These are phyloP conservation scores for Drosophila eohydei DNA, from an alignment of 2,888 invertebrate genomes.

Conservation along the genomic window DNA sequence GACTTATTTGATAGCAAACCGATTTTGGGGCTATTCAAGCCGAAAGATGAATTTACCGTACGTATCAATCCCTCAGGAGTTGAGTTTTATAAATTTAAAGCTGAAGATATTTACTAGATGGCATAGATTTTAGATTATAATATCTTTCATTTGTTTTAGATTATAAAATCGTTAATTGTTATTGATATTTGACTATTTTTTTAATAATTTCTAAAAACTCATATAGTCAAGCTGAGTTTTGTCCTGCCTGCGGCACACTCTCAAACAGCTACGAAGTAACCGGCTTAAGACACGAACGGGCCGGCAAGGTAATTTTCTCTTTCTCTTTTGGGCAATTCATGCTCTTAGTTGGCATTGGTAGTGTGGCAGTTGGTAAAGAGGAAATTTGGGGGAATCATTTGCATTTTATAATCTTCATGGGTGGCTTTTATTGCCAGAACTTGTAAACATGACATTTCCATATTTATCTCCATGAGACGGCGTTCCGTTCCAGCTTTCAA, in stretches of 20 bases:
- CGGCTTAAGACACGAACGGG: background rate
- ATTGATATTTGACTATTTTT: background rate
- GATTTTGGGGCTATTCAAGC: slow-evolving; percentile 31
- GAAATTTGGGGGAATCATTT: slow-evolving; percentile 48
- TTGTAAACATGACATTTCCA: slow-evolving; percentile 77
- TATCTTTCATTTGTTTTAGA: too few species aligned
- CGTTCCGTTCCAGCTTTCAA: slow-evolving; percentile 5
- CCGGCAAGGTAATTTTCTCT: slow-evolving; percentile 49
- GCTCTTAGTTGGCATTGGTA: slow-evolving; percentile 33
- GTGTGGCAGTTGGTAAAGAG: slow-evolving; percentile 12
- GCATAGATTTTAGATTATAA: background rate
- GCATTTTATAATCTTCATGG: slow-evolving; percentile 58
- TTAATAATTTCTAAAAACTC: background rate
- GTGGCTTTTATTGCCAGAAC: slow-evolving; percentile 67
- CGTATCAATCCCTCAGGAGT: slow-evolving; percentile 75
- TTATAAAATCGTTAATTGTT: background rate
- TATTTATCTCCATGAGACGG: slow-evolving; percentile 65
- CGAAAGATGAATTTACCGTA: slow-evolving; percentile 54
- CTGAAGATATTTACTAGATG: slow-evolving; percentile 27
- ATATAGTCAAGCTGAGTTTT: background rate
- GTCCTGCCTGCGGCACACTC: background rate
- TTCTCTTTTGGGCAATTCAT: slow-evolving; percentile 38
- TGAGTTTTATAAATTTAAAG: slow-evolving; percentile 71
- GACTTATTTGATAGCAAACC: slow-evolving; percentile 62
- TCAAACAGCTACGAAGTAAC: background rate